Conservation (phyloP, 2,888 invertebrate genomes). For the Mycalesis mineus region DNA sequence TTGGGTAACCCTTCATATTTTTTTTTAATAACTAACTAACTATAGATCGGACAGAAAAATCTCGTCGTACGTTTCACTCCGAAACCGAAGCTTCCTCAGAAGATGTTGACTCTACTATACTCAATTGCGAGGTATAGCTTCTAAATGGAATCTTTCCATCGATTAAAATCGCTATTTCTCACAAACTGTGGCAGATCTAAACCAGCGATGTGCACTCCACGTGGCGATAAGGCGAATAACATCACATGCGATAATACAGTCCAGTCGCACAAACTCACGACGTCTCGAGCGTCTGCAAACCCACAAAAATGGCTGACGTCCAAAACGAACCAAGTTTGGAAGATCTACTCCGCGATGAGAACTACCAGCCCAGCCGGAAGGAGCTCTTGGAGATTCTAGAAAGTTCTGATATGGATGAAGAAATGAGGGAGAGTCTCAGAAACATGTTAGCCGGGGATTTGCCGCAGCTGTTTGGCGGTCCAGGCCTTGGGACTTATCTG, state of each 20-base stretch:
- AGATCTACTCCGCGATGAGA: constrained; percentile 44
- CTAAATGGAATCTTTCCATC: no score
- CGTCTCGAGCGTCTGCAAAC: not conserved
- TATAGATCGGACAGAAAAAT: no score
- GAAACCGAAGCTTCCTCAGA: no score
- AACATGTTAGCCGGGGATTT: constrained; percentile 68
- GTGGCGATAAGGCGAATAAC: constrained; percentile 31
- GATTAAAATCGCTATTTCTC: constrained; percentile 20
- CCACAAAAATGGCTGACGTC: constrained; percentile 1
- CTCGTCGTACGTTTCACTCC: no score
- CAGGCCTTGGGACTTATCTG: constrained; percentile 41
- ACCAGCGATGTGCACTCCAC: constrained; percentile 45
- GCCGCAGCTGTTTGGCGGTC: constrained; percentile 53
- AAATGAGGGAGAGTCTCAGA: constrained; percentile 78
- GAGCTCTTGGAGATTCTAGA: constrained; percentile 79
- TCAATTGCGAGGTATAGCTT: no score
- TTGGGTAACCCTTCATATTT: no score
- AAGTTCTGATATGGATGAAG: constrained; percentile 78
- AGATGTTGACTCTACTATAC: no score
- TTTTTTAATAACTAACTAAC: no score
- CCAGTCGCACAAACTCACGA: not conserved
- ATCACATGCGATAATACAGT: constrained; percentile 13
- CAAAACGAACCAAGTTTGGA: constrained; percentile 39
- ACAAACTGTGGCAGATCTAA: constrained; percentile 29
- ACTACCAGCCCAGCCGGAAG: constrained; percentile 67